phyloP scores from a whole-genome alignment of 1,140 invertebrate genomes.

The Drosophila oshimai region DNA sequence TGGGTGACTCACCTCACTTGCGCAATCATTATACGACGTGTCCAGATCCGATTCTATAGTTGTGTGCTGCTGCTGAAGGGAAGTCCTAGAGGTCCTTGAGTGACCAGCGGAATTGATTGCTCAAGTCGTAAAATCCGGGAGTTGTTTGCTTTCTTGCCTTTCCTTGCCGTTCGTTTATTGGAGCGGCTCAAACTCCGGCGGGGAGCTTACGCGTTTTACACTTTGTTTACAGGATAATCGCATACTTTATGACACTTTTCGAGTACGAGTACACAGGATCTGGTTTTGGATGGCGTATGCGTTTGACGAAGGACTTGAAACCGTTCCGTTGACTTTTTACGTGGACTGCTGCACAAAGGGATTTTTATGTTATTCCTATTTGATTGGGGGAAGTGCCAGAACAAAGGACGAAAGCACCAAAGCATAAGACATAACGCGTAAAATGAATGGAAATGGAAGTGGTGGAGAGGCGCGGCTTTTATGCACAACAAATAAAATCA shows the following conservation, averaged over 20 bases:
- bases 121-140: constrained; percentile 59
- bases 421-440: constrained; percentile 48
- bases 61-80: neutral
- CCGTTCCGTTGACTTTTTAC: constrained; percentile 39
- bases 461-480: constrained; percentile 26
- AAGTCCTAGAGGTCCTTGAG: constrained; percentile 1
- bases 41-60: constrained; percentile 54
- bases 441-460: constrained; percentile 35
- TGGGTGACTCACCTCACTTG: constrained; percentile 64
- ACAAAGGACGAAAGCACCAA: constrained; percentile 27
- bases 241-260: constrained; percentile 79
- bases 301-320: constrained; percentile 48
- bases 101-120: constrained; percentile 60
- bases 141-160: constrained; percentile 28
- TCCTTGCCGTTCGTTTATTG: neutral
- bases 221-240: constrained; percentile 81
- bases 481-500: constrained; percentile 71
- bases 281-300: constrained; percentile 7
- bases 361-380: constrained; percentile 36
- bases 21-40: constrained; percentile 62
- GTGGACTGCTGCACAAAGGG: constrained; percentile 45
- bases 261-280: constrained; percentile 42
- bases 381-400: constrained; percentile 9
- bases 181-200: neutral
- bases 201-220: constrained; percentile 61